Base-by-base conservation (phyloP, 1,140 invertebrate genomes). In the Magallana gigas region DNA sequence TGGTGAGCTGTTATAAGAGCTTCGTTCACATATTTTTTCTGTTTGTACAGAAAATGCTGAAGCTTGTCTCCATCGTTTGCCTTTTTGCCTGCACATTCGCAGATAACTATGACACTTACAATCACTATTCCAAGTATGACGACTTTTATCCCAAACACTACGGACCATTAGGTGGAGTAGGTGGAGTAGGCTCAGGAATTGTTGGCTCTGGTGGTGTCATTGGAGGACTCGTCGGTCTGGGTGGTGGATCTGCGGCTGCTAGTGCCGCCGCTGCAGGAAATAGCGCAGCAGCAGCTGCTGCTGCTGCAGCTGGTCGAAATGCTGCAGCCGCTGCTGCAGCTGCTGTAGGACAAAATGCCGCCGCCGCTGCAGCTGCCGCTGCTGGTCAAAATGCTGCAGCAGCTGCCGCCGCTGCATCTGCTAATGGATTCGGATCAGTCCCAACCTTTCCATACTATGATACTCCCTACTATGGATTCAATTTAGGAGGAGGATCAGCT, bases 201-300 rank as follows among this genome's bases (percentile, higher is more conserved):
- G 60, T 62, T 62, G 12, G 60, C 8, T 16, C 11, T 11, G 60
- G 60, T 16, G 60, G 60, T 12, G 14, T 62, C n/a, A 62, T 7
- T n/a, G n/a, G 14, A 62, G 60, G 60, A 62, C n/a, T 62, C 14
- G 6, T 62, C 60, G 60, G 60, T 62, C 60, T 62, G 14, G 60
- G 60, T 16, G 60, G 60, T 62, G 60, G 60, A 62, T 62, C 60
- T 29, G 68, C 68, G 12, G 68, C 68, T 12, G 68, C 68, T 12
- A 76, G 68, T 29, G 68, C 68, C 23, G 68, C 68, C 9, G 68
- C 68, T 23, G 23, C 68, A 18, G 68, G 68, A 76, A 23, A 76
- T 29, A 29, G 23, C 9, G 68, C 68, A 18, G 68, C 68, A 12
- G 68, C 68, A 11, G 68, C 68, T 76, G 8, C 18, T 11, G 68